Evolutionary conservation across 2,888 invertebrate species (phyloP).

Genomic region (Dasypogon diadema): DNA sequence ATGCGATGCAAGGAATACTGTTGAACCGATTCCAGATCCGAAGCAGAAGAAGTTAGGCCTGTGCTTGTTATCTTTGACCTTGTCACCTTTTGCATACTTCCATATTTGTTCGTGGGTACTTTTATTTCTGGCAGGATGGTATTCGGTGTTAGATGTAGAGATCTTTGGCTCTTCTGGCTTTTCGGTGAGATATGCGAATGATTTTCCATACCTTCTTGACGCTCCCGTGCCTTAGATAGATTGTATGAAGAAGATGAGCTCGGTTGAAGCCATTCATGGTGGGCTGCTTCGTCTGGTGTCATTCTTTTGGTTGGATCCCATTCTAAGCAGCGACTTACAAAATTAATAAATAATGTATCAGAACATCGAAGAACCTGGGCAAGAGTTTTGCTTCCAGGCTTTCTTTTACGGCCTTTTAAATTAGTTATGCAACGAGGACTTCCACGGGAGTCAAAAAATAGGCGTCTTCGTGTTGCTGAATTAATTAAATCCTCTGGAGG

Average conservation of each 20-base stretch:
- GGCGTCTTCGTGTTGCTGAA: conserved; percentile 84
- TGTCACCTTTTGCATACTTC: conserved; percentile 67
- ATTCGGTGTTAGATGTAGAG: conserved; percentile 61
- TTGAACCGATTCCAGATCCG: conserved; percentile 65
- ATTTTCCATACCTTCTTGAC: conserved; percentile 57
- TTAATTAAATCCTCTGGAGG: conserved; percentile 90
- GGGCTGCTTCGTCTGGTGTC: conserved; percentile 90
- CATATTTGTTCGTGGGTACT: conserved; percentile 63
- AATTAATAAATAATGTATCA: conserved; percentile 91
- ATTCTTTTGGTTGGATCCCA: conserved; percentile 94
- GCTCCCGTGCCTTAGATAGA: conserved; percentile 58
- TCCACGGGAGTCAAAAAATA: conserved; percentile 91
- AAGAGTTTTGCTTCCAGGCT: conserved; percentile 87
- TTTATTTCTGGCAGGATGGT: conserved; percentile 67
- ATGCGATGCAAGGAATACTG: conserved; percentile 68
- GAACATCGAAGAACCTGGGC: conserved; percentile 85
- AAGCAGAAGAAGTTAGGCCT: conserved; percentile 66
- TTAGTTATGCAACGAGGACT: conserved; percentile 92
- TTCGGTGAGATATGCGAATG: conserved; percentile 63
- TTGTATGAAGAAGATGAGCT: conserved; percentile 69
- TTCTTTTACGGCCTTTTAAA: conserved; percentile 91
- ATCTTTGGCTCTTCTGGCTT: conserved; percentile 57
- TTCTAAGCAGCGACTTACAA: conserved; percentile 89
- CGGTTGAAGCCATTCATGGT: conserved; percentile 86
- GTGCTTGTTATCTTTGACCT: conserved; percentile 64